Evolutionary conservation across 2,888 invertebrate species (phyloP).

Genomic region (Hoplodrina ambigua): DNA sequence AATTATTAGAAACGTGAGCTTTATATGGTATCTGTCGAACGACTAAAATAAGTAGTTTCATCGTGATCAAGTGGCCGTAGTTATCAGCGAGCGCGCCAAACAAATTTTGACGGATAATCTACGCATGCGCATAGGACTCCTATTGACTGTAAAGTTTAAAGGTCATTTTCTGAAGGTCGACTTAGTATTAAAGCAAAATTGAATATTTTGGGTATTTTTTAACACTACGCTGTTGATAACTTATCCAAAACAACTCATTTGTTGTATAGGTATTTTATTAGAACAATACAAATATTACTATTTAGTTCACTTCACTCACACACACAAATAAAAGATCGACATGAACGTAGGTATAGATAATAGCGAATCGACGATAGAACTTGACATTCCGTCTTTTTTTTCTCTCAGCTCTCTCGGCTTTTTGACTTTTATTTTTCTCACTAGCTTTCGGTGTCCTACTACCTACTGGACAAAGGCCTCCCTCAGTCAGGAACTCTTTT

Average conservation of each 20-base stretch:
- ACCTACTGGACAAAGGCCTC: too few relatives aligned
- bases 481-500: too few relatives aligned
- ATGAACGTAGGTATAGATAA: too few relatives aligned
- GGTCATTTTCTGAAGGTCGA: conserved; percentile 82
- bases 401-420: background rate
- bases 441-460: too few relatives aligned
- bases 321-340: background rate
- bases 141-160: conserved; percentile 77
- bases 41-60: conserved; percentile 87
- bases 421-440: background rate
- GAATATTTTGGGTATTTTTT: background rate
- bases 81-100: conserved; percentile 86
- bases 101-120: conserved; percentile 77
- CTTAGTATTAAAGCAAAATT: background rate
- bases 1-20: conserved; percentile 74
- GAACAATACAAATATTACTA: background rate
- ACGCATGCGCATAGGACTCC: conserved; percentile 83
- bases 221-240: background rate
- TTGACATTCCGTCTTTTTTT: background rate
- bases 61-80: conserved; percentile 79
- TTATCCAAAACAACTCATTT: background rate
- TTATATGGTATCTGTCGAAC: conserved; percentile 78
- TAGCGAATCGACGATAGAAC: too few relatives aligned
- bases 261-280: background rate
- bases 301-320: conserved; percentile 7